Conservation (phyloP, 2,888 invertebrate species). For the Alsophila aescularia region DNA sequence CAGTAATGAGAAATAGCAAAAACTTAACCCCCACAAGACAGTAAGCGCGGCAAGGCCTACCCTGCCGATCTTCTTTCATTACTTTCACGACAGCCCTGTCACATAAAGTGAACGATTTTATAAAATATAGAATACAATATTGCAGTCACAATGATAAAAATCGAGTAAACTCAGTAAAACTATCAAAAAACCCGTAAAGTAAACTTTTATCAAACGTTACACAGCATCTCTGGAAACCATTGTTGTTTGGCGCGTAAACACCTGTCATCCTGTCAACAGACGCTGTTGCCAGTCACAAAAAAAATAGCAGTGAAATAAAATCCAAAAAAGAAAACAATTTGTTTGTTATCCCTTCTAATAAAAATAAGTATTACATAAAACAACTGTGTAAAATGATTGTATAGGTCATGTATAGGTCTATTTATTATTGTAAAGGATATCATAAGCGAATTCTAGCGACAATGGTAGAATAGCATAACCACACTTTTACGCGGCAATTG, state of each 20-base stretch:
- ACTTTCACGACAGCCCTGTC: conserved; percentile 7
- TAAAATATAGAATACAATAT: conserved; percentile 11
- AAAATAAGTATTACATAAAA: too few species aligned
- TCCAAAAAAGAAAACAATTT: too few species aligned
- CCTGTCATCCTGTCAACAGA: conserved; percentile 57
- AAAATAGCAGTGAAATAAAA: too few species aligned
- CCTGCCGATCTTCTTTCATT: conserved; percentile 20
- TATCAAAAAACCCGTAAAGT: conserved; percentile 48
- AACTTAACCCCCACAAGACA: conserved; percentile 17
- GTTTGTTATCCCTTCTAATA: too few species aligned
- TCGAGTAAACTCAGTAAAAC: conserved; percentile 35
- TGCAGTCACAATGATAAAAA: conserved; percentile 31
- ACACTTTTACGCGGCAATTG: too few species aligned
- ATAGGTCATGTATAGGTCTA: too few species aligned
- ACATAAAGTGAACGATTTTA: conserved; percentile 15
- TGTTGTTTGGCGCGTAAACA: conserved; percentile 84
- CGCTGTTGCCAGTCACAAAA: conserved; percentile 13
- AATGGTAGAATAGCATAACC: too few species aligned
- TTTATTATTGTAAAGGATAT: too few species aligned
- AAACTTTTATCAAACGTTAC: conserved; percentile 56
- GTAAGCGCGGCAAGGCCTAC: conserved; percentile 34
- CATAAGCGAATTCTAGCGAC: too few species aligned
- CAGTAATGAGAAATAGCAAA: conserved; percentile 16
- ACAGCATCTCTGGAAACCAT: conserved; percentile 56
- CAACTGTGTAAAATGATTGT: too few species aligned